Evolutionary conservation across 2,797 vertebrate genomes (phyloP), one percentile per base, ranked within the genome.

Genomic region (Champsocephalus gunnari): DNA sequence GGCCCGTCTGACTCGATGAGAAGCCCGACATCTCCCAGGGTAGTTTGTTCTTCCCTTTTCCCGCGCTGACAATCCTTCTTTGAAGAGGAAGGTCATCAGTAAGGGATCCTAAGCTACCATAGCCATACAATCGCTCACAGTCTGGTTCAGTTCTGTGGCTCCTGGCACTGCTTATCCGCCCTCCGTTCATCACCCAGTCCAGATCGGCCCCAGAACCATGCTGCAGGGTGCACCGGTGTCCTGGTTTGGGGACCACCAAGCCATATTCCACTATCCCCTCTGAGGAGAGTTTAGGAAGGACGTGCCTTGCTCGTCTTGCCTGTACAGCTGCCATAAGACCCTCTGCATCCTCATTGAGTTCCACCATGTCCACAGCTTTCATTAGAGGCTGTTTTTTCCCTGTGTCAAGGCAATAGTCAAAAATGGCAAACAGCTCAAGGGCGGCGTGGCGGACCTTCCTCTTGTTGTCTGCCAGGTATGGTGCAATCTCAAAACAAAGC

Each of bases 1-100:
- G 80, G 45, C 89, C 83, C 0, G 82, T 88, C 67, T 94, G 95
- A 16, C 77, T 4, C 54, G 83, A 87, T 13, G 90, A 92, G 38
- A 92, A 81, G 16, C 45, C 90, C 0, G 94, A 89, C 16, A 81
- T 95, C 84, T 98, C 97, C 98, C 98, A 99, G 0, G 98, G 98
- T 65, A 99, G 94, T 77, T 97, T 98, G 92, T 93, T 96, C 81
- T 96, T 99, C 5, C 96, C 96, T 87, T 96, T 98, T 1, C 96
- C 96, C 0, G 97, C 97, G 0, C 97, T 99, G 77, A 96, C 89
- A 5, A 97, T 96, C 71, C 96, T 95, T 38, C 96, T 91, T 14
- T 95, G 95, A 75, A 93, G 87, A 0, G 75, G 5, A 5, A 90
- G 79, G 0, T 87, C 92, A 1, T 88, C 92, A 0, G 87, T 89